Evolutionary conservation across 2,797 vertebrate genomes (phyloP).

Genomic region (Moxostoma hubbsi): DNA sequence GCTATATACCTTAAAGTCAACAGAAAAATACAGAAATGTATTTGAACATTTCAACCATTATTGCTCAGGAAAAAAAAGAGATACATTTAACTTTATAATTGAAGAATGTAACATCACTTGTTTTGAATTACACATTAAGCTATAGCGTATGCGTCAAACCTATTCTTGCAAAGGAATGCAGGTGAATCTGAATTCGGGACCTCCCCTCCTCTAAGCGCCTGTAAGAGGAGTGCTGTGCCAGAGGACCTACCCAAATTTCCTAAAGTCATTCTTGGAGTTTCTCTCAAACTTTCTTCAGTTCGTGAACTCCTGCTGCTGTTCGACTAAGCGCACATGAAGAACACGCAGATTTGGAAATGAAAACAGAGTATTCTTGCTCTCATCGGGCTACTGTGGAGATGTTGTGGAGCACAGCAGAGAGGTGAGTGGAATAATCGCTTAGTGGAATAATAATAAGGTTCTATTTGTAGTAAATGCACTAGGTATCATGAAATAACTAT

Average conservation of each 20-base stretch:
- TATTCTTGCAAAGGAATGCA: background rate
- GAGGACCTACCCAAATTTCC: conserved; percentile 49
- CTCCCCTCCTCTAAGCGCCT: conserved; percentile 1
- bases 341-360: conserved; percentile 58
- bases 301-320: background rate
- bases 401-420: conserved; percentile 63
- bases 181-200: background rate
- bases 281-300: background rate
- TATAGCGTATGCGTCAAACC: background rate
- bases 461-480: too few species aligned
- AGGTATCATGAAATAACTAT: too few species aligned
- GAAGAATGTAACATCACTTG: too few species aligned
- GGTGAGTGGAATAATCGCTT: conserved; percentile 59
- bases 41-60: too few species aligned
- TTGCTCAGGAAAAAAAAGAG: too few species aligned
- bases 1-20: too few species aligned
- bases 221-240: conserved; percentile 51
- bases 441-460: too few species aligned
- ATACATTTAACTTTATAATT: too few species aligned
- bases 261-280: conserved; percentile 49
- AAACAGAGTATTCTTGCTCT: conserved; percentile 51
- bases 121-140: too few species aligned
- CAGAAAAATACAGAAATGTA: too few species aligned
- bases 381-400: conserved; percentile 59
- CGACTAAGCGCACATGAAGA: background rate